Evolutionary conservation across 2,888 invertebrate species (phyloP).

Genomic region (Alviniconcha strummeri): DNA sequence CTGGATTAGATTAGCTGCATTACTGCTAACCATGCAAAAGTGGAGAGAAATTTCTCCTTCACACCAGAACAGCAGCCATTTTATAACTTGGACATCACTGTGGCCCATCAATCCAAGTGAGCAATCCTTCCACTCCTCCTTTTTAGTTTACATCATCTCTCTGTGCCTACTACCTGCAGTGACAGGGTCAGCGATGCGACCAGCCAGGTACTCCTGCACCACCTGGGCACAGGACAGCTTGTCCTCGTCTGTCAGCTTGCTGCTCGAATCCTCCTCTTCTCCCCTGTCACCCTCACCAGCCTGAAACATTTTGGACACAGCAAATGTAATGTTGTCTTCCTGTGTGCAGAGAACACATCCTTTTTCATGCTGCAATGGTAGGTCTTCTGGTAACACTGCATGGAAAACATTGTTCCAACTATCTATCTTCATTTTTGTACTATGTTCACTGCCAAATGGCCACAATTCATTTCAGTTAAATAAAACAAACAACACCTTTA

Average conservation of each 20-base stretch:
- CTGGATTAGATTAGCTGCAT: too few species aligned
- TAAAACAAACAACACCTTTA: too few species aligned
- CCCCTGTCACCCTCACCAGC: conserved; percentile 34
- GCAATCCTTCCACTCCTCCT: too few species aligned
- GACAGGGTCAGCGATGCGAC: conserved; percentile 64
- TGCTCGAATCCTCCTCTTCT: conserved; percentile 40
- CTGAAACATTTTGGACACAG: conserved; percentile 12
- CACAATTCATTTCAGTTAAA: too few species aligned
- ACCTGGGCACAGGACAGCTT: conserved; percentile 60
- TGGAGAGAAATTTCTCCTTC: too few species aligned
- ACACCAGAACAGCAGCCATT: too few species aligned
- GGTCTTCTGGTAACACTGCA: not conserved
- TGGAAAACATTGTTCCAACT: not conserved
- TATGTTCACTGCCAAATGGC: too few species aligned
- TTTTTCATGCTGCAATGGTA: too few species aligned
- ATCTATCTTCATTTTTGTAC: not conserved
- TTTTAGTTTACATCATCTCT: too few species aligned
- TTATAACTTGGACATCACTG: too few species aligned
- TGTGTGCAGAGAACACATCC: not conserved
- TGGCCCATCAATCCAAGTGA: too few species aligned
- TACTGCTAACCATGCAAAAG: too few species aligned
- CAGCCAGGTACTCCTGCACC: conserved; percentile 62
- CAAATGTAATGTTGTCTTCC: not conserved
- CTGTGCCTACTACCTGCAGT: conserved; percentile 53
- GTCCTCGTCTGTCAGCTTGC: conserved; percentile 63